Base-by-base conservation (phyloP, 1,140 invertebrate species). In the Papilio xuthus region DNA sequence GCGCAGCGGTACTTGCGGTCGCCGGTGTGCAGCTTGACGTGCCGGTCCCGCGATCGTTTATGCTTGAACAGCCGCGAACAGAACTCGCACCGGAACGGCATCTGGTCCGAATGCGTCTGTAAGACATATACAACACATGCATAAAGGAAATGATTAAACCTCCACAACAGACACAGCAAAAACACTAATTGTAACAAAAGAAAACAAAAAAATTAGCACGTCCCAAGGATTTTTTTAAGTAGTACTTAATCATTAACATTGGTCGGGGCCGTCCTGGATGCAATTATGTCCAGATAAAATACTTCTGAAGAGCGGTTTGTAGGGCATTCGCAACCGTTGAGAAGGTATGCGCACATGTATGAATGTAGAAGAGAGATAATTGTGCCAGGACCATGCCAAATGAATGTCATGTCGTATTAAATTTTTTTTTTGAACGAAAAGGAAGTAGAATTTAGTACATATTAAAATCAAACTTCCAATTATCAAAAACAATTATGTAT, bases 11-110 rank as follows among this genome's bases (percentile, higher is more conserved):
- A 99, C 94, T 98, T 98, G 90, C 97, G 96, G 92, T 99, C 98
- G 4, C 98, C 98, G 2, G 98, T 99, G 94, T 99, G 98, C 73
- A 99, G 95, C 92, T 99, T 99, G 82, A 98, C 96, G 92, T 99
- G 98, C 23, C 98, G 96, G 93, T 99, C 98, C 73, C 98, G 95
- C 79, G 97, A 98, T 18, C 98, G 95, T 92, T 99, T 99, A 94
- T 99, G 98, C 92, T 99, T 98, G 95, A 99, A 99, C 81, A 98
- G 94, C 83, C 98, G 96, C 79, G 97, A 96, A 94, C 97, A 98
- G 94, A 97, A 98, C 83, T 97, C 97, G 93, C 98, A 98, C 79
- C 96, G 96, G 91, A 98, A 98, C 63, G 97, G 97, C 96, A 98
- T 96, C 88, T 98, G 97, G 88, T 98, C 97, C 63, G 96, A 96